These are phyloP conservation scores for Crotalus horridus DNA, from an alignment of 2,113 vertebrate species.

Conservation along the genomic window DNA sequence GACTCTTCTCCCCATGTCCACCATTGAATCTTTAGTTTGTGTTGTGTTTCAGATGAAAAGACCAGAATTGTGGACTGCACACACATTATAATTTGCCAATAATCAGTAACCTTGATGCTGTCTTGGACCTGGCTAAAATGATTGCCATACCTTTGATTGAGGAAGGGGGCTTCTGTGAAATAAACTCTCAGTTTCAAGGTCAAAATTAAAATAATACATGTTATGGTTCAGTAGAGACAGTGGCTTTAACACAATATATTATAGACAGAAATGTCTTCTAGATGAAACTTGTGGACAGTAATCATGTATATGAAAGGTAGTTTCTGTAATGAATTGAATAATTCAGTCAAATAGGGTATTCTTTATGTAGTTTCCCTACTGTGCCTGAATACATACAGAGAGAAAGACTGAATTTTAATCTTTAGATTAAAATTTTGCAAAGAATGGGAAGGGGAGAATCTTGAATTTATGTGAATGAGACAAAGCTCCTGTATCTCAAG, in stretches of 20 bases:
- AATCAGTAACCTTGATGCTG: neutral
- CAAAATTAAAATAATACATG: too few species aligned
- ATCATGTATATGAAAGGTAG: neutral
- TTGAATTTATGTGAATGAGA: neutral
- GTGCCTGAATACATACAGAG: neutral
- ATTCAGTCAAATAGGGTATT: slow-evolving; percentile 1
- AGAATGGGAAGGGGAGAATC: neutral
- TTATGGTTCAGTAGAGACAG: neutral
- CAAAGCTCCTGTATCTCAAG: neutral
- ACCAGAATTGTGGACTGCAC: neutral
- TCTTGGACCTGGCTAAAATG: neutral
- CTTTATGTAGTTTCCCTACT: neutral
- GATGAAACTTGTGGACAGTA: neutral
- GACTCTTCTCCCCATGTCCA: neutral
- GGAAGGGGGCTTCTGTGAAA: neutral
- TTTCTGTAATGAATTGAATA: neutral
- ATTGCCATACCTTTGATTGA: neutral
- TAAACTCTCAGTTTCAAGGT: neutral
- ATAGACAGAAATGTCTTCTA: neutral
- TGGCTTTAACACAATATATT: neutral
- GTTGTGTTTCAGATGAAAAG: neutral
- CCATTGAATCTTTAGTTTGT: neutral
- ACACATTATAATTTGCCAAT: neutral
- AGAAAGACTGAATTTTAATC: neutral
- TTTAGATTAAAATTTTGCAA: too few species aligned